Evolutionary conservation across 2,797 vertebrate genomes (phyloP), one percentile per base, ranked within the genome.

Genomic region (Setipinna tenuifilis): DNA sequence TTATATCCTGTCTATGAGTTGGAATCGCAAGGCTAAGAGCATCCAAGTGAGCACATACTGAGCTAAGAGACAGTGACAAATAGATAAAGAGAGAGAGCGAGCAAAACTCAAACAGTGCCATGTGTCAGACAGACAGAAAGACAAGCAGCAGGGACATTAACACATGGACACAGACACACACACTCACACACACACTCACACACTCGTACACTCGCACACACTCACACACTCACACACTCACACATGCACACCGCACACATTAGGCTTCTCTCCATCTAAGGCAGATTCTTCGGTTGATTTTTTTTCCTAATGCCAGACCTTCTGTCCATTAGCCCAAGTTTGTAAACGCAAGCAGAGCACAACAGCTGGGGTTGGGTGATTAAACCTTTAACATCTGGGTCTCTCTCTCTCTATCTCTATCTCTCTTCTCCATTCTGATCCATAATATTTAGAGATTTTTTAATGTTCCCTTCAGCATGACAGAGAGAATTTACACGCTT

Each of bases 311-410:
- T 82, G 83, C 82, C 57, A 14, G 58, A 84, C 84, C 82, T 85
- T 87, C 71, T 65, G 83, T 84, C 85, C 61, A 62, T 78, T 86
- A 78, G 82, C 61, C 82, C 86, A 65, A 19, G 83, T 86, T 84
- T 86, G 83, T 68, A 84, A 87, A 87, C 16, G 17, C 82, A 31
- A 48, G 54, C 50, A 81, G 59, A 86, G 65, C 54, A 84, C 62
- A 28, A 54, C 80, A 86, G 78, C 82, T 75, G 78, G 78, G 54
- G 10, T 7, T 35, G 50, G 35, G 50, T 3, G 82, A 87, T 87
- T 87, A 82, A 86, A 86, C 85, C 19, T 65, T 2, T 12, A 84
- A 82, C 82, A 88, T 50, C 82, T 88, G 85, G 85, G 61, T 78
- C 71, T 19, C 58, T 61, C 61, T 58, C 78, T 81, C 28, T 84